phyloP scores from a whole-genome alignment of 2,888 invertebrate genomes.

The Philonicus albiceps region DNA sequence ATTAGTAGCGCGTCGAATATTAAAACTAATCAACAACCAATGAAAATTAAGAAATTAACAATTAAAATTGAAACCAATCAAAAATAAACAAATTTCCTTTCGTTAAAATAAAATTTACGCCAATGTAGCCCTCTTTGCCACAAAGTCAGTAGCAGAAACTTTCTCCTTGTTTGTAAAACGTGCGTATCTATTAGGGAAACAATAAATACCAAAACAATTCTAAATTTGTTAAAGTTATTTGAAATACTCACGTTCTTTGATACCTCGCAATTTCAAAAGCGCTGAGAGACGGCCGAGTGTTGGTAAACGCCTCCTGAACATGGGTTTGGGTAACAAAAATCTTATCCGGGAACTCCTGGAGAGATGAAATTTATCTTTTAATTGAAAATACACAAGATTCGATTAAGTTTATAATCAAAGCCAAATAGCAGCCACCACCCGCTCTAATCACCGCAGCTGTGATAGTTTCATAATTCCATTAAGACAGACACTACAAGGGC shows the following conservation, averaged over 20 bases:
- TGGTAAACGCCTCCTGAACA: constrained; percentile 71
- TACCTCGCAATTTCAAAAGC: constrained; percentile 75
- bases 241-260: constrained; percentile 73
- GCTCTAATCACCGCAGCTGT: background rate
- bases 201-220: constrained; percentile 21
- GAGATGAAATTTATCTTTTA: background rate
- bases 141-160: constrained; percentile 64
- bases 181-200: constrained; percentile 66
- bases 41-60: background rate
- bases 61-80: background rate
- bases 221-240: background rate
- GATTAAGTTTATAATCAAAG: constrained; percentile 21
- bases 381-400: constrained; percentile 56
- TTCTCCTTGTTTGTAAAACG: constrained; percentile 69
- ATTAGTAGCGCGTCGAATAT: background rate
- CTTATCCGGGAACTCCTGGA: constrained; percentile 60
- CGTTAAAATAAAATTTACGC: constrained; percentile 62
- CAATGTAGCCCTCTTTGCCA: constrained; percentile 68
- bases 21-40: background rate
- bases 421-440: background rate
- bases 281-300: constrained; percentile 81
- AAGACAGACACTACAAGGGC: constrained; percentile 7
- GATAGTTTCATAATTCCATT: constrained; percentile 32
- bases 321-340: constrained; percentile 68
- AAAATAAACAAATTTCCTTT: background rate